Percentiles rank a stretch among this genome's conserved stretches.
phyloP scores from a whole-genome alignment of 2,113 vertebrate genomes.

The Podarcis cretensis region DNA sequence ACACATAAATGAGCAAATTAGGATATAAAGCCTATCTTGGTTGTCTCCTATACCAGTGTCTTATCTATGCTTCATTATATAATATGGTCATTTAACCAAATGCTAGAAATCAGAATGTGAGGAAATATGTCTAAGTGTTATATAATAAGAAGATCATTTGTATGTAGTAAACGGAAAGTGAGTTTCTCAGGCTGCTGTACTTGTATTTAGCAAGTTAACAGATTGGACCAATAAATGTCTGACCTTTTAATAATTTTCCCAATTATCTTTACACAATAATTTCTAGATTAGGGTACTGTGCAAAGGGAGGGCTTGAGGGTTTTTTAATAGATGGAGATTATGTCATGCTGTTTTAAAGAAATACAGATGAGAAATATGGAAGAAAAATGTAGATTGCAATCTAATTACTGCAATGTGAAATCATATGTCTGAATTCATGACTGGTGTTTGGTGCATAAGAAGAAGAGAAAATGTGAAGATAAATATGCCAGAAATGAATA shows the following conservation, averaged over 20 bases:
- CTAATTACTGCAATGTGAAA: slow-evolving; percentile 1
- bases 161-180: neutral
- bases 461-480: neutral
- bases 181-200: neutral
- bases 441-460: neutral
- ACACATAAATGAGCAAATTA: neutral
- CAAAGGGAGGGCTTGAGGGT: neutral
- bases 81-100: slow-evolving; percentile 9
- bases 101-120: neutral
- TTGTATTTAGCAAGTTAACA: neutral
- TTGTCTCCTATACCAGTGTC: neutral
- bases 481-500: neutral
- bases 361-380: neutral
- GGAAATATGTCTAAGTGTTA: neutral
- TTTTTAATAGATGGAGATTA: neutral
- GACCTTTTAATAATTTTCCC: neutral
- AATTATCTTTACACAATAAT: neutral
- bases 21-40: neutral
- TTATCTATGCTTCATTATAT: neutral
- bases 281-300: slow-evolving; percentile 6
- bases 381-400: slow-evolving; percentile 6
- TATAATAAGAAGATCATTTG: neutral
- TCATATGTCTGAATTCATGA: neutral
- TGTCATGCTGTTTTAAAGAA: neutral
- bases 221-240: neutral